Base-by-base conservation (phyloP, 1,140 invertebrate species). In the Tetragnatha versicolor region DNA sequence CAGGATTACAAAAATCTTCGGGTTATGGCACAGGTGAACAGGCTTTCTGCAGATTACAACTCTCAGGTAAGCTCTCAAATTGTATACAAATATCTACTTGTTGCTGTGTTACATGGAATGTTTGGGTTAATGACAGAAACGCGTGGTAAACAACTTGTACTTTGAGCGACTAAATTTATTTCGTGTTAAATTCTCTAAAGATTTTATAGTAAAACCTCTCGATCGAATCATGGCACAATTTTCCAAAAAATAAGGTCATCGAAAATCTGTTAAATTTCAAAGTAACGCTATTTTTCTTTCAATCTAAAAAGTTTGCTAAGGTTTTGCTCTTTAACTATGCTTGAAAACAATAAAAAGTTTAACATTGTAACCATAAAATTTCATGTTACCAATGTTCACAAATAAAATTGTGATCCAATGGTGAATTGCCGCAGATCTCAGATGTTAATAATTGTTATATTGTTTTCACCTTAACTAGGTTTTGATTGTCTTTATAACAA, bases 241-340 rank as follows among this genome's bases (percentile, higher is more conserved):
- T 53, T 53, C 49, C 12, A 25, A 53, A 51, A 22, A 51, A 53
- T 53, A 53, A 53, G 49, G 49, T 53, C 49, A 53, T 20, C 27
- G 49, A 53, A 53, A 53, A 25, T 25, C 7, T 7, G 2, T 20
- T 20, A 25, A 22, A 4, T 20, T 9, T 22, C 27, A 10, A 53
- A 25, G 10, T 53, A 53, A 25, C 14, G 49, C 9, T 20, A 25
- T 10, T 53, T 10, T 53, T 53, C 27, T 53, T 10, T 20, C 10
- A 25, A 10, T 20, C 9, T 53, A 25, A 9, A 20, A 3, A 25
- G 5, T 22, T 53, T 20, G 14, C 9, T 53, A 20, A 10, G 9
- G 22, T n/a, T 49, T n/a, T n/a, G 5, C 45, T 10, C 4, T 20
- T n/a, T 53, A n/a, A n/a, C 22, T n/a, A 47, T n/a, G 45, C 5